These are phyloP conservation scores for Rhynchotus rufescens DNA, from an alignment of 2,797 vertebrate species.

Conservation along the genomic window DNA sequence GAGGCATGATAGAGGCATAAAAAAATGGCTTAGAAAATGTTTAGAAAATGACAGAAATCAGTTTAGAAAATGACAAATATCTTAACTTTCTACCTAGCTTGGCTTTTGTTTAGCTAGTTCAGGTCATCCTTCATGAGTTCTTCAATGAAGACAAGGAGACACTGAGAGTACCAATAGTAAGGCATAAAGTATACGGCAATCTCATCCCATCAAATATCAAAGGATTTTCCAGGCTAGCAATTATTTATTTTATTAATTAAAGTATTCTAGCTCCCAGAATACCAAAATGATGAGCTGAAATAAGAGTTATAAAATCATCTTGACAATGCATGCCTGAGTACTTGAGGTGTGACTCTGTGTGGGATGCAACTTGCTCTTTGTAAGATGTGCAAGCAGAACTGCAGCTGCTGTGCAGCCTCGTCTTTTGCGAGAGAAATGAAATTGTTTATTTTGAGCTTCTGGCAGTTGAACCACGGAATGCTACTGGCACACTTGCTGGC, in stretches of 20 bases:
- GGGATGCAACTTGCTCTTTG: background rate
- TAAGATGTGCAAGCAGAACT: background rate
- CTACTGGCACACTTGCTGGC: background rate
- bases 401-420: background rate
- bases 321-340: background rate
- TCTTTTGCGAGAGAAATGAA: background rate
- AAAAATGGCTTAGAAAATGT: background rate
- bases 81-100: background rate
- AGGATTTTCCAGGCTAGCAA: background rate
- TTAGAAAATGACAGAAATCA: background rate
- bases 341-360: background rate
- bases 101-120: background rate
- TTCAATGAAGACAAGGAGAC: background rate
- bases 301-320: background rate
- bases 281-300: background rate
- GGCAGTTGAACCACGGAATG: background rate
- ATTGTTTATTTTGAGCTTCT: background rate
- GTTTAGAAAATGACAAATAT: background rate
- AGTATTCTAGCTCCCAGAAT: background rate
- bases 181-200: background rate
- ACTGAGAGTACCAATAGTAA: background rate
- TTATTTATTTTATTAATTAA: background rate
- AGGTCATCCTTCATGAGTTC: background rate
- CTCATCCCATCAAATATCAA: background rate
- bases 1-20: background rate